These are phyloP conservation scores for Mesitornis unicolor DNA, from an alignment of 2,113 vertebrate species.

Conservation along the genomic window DNA sequence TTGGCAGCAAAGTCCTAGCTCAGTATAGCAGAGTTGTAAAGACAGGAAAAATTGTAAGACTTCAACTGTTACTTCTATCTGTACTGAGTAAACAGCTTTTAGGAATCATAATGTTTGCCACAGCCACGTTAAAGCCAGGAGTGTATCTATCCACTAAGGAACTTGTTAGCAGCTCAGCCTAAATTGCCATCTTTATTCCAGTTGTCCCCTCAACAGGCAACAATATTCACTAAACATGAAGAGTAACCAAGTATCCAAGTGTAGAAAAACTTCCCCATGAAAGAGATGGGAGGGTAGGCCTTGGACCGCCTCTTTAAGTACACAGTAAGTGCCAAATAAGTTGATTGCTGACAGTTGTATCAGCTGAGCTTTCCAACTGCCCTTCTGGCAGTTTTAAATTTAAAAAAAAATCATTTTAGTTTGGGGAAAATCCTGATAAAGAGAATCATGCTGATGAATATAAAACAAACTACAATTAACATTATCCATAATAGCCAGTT, in stretches of 20 bases:
- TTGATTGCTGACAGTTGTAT: rapidly evolving
- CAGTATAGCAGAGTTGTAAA: background rate
- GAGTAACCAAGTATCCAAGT: background rate
- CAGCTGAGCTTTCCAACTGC: background rate
- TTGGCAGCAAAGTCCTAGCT: background rate
- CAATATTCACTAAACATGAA: background rate
- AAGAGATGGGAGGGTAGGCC: background rate
- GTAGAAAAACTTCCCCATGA: background rate
- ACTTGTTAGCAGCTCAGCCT: background rate
- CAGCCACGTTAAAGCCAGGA: background rate
- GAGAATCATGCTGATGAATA: constrained; percentile 97
- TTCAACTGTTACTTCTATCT: background rate
- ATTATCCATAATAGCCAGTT: constrained; percentile 98
- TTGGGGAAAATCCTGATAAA: constrained; percentile 95
- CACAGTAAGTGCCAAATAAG: background rate
- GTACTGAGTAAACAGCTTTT: background rate
- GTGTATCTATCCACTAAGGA: background rate
- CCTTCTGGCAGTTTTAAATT: background rate
- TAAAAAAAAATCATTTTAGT: constrained; percentile 78
- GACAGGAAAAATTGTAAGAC: background rate
- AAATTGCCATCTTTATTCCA: background rate
- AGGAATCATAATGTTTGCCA: background rate
- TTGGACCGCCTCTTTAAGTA: background rate
- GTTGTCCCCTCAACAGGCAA: background rate
- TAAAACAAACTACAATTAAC: constrained; percentile 92